Conservation (phyloP, 1,140 invertebrate genomes). For the Dreissena rostriformis region DNA sequence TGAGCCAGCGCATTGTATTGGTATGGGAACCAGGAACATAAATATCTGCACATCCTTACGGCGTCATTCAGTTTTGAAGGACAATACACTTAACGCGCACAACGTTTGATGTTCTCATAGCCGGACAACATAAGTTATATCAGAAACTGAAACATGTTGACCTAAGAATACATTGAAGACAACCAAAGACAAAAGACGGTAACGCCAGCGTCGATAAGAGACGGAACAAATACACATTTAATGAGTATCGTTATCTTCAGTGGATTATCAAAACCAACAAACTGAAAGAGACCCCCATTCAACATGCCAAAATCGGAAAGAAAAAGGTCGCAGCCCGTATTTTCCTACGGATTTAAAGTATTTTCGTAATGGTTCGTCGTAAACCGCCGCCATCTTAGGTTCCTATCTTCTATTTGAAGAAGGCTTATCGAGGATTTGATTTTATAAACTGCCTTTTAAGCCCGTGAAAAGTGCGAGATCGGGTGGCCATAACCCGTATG, state of each 20-base stretch:
- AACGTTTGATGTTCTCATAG: too few relatives aligned
- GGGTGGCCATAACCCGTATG: too few relatives aligned
- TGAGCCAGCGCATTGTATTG: too few relatives aligned
- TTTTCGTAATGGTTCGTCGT: constrained; percentile 25
- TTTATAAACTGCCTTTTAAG: constrained; percentile 7
- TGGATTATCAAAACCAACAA: constrained; percentile 34
- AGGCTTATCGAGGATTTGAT: neutral
- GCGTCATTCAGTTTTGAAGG: too few relatives aligned
- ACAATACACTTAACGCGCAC: too few relatives aligned
- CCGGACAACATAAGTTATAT: too few relatives aligned
- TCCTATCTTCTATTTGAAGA: constrained; percentile 12
- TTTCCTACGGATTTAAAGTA: constrained; percentile 25
- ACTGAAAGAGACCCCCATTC: neutral
- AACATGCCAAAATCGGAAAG: constrained; percentile 18
- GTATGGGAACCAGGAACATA: too few relatives aligned
- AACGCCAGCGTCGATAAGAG: constrained; percentile 11
- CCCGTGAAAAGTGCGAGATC: neutral
- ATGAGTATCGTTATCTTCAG: constrained; percentile 27
- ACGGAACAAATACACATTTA: constrained; percentile 23
- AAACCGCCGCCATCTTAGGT: constrained; percentile 12
- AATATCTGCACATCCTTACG: too few relatives aligned
- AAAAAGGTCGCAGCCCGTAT: constrained; percentile 9
- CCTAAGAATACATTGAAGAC: too few relatives aligned
- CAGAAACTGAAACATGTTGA: too few relatives aligned
- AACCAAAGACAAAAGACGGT: too few relatives aligned